These are phyloP conservation scores for Pristionchus entomophagus DNA, from an alignment of 2,888 invertebrate species.

Conservation along the genomic window DNA sequence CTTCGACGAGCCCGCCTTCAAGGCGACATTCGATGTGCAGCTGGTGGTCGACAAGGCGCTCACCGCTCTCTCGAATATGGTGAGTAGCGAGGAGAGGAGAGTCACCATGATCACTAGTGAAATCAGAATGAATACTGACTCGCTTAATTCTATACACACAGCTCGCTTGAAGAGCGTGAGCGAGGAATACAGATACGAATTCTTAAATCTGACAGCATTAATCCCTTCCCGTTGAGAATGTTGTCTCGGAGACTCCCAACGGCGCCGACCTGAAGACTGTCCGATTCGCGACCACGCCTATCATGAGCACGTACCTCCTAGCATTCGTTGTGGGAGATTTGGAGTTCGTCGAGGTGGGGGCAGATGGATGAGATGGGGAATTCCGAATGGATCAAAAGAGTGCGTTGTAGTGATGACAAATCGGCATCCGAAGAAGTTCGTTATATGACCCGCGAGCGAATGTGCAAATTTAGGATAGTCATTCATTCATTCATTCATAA, in stretches of 20 bases:
- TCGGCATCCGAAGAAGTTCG: too few relatives aligned
- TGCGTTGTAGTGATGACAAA: too few relatives aligned
- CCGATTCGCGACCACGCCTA: conserved; percentile 88
- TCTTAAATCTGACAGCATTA: not conserved
- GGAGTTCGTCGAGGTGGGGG: conserved; percentile 86
- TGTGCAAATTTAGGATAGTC: too few relatives aligned
- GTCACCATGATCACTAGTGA: too few relatives aligned
- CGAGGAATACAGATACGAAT: not conserved
- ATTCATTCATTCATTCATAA: too few relatives aligned
- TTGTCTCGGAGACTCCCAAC: conserved; percentile 52
- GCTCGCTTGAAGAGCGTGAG: too few relatives aligned
- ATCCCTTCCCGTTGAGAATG: conserved; percentile 49
- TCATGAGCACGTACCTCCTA: conserved; percentile 95
- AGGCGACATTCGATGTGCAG: conserved; percentile 88
- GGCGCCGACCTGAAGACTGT: conserved; percentile 77
- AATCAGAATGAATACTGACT: too few relatives aligned
- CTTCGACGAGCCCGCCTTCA: conserved; percentile 91
- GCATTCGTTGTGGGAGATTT: conserved; percentile 95
- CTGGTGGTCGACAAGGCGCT: conserved; percentile 87
- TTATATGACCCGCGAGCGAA: too few relatives aligned
- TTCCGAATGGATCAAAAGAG: too few relatives aligned
- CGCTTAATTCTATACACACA: too few relatives aligned
- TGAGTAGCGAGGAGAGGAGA: not conserved
- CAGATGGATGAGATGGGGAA: too few relatives aligned
- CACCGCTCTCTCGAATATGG: conserved; percentile 95